These are phyloP conservation scores for Bufo gargarizans DNA, from an alignment of 2,113 vertebrate genomes.

Conservation along the genomic window DNA sequence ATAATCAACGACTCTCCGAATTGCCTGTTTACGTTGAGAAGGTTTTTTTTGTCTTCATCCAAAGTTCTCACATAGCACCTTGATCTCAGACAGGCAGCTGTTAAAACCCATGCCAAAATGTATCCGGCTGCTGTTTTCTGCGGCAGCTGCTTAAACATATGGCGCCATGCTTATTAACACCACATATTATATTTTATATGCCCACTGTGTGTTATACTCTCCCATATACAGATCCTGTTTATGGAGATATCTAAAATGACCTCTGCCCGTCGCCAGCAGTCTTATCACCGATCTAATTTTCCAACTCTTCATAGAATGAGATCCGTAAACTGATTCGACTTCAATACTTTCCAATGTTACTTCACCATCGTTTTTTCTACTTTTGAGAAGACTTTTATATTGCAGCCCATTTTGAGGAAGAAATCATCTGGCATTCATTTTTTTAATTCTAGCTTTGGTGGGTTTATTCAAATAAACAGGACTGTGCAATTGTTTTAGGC, in stretches of 20 bases:
- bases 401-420: not conserved
- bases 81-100: slow-evolving; percentile 28
- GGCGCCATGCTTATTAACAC: not conserved
- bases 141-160: slow-evolving; percentile 26
- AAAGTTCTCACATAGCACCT: slow-evolving; percentile 19
- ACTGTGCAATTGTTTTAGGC: no score
- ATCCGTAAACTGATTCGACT: no score
- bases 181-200: not conserved
- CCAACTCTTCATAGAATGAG: not conserved
- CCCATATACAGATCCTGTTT: not conserved
- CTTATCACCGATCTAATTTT: not conserved
- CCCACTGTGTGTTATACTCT: not conserved
- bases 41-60: not conserved
- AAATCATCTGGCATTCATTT: no score
- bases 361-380: not conserved
- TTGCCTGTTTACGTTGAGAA: slow-evolving; percentile 11
- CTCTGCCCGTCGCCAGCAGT: no score
- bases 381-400: not conserved
- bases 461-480: no score
- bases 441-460: no score
- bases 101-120: not conserved
- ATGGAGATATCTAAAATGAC: no score
- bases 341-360: no score
- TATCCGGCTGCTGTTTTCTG: not conserved
- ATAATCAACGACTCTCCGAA: not conserved